Conservation (phyloP, 2,113 vertebrate genomes). For the Elephantulus edwardii region DNA sequence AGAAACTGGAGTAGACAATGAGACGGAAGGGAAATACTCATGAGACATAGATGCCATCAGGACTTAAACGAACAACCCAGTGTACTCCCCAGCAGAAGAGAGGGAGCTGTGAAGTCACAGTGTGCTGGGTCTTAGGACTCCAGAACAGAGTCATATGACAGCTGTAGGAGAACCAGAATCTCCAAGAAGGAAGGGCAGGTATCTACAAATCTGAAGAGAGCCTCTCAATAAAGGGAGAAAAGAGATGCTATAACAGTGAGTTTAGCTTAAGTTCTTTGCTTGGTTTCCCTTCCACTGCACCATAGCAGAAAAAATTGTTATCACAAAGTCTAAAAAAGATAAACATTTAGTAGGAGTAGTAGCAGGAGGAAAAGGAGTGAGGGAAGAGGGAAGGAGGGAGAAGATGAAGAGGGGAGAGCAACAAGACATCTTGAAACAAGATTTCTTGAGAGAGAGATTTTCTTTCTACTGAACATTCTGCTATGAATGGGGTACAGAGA, state of each 20-base stretch:
- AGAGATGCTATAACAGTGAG: accelerated
- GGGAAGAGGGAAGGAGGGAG: no score
- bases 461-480: neutral
- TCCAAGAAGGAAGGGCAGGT: neutral
- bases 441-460: neutral
- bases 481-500: neutral
- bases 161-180: neutral
- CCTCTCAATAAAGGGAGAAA: neutral
- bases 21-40: neutral
- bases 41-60: neutral
- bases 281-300: neutral
- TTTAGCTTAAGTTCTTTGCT: neutral
- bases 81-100: accelerated
- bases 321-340: neutral
- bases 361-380: no score
- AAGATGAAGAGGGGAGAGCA: no score
- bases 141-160: neutral
- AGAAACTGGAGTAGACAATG: neutral
- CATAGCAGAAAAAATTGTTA: neutral
- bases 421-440: neutral
- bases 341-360: no score
- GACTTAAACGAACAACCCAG: accelerated
- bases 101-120: neutral
- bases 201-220: neutral
- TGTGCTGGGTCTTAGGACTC: no score